Base-by-base conservation (phyloP, 2,113 vertebrate genomes). In the Myiozetetes cayanensis region DNA sequence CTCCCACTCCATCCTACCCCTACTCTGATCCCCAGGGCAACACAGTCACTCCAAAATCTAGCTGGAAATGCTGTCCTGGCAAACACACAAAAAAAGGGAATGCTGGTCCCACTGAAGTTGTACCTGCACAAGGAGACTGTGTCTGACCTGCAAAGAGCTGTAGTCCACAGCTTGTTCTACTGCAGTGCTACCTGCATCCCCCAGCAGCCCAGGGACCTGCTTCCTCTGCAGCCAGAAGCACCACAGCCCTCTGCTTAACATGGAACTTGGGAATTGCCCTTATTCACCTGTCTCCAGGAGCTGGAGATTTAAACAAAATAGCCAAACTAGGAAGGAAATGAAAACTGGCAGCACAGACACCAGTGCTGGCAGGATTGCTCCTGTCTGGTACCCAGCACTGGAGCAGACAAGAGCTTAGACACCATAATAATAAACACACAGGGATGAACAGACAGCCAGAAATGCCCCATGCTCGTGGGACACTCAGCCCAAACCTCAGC, bases 271-370 rank as follows among this genome's bases (percentile, higher is more conserved):
- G 68, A 72, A 70, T 24, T 61, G 31, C 18, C 30, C 24, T 37
- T 7, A 23, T 23, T 22, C 72, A 46, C 62, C 58, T 37, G 33
- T 25, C 13, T 50, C 43, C 41, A 65, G 76, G 49, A 53, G 84
- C 58, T 68, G 53, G 35, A n/a, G 37, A 55, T 47, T 20, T 66
- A 52, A n/a, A 35, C 3, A 8, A 10, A 89, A 1, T 8, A 55
- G 14, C 14, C 74, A 61, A 27, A 8, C 1, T 0, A 17, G 58
- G 62, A 15, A 9, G 1, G 2, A 63, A 63, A 15, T 13, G 41
- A 33, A 73, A 49, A 2, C 10, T 8, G n/a, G 33, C 37, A 70
- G 68, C 61, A 74, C 41, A 31, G 66, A 8, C 2, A 2, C 1
- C 15, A 46, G 59, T 6, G 59, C 37, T 74, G 74, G 35, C 21